Base-by-base conservation (phyloP, 2,888 invertebrate genomes). In the Synergus japonicus region DNA sequence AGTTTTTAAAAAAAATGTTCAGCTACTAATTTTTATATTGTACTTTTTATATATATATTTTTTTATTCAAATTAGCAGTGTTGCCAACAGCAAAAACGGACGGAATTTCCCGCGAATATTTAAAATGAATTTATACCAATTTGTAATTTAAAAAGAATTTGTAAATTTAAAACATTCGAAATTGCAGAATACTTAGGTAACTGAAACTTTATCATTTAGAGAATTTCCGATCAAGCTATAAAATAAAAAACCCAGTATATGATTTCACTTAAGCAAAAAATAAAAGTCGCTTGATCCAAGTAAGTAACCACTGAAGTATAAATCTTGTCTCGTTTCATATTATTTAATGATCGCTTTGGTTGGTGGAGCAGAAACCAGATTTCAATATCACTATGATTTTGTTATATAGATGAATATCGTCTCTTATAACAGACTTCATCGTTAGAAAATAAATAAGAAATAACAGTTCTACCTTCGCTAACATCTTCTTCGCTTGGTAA, bases 241-340 rank as follows among this genome's bases (percentile, higher is more conserved):
- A 2, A 15, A 2, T 49, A 49, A 15, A 13, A 0, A 54, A 54
- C n/a, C 7, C n/a, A n/a, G 54, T 60, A 18, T 12, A 9, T 22
- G 18, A 60, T 60, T 22, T 60, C 4, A 22, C 10, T 60, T 60
- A 8, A 18, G 44, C n/a, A 43, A 54, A 76, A 81, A 18, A 9
- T 79, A 3, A 29, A 29, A 29, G 29, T 29, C 29, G 29, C 29
- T 29, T 29, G 29, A 29, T 29, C 29, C 29, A 29, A 29, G 29
- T 29, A 29, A 29, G 29, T 29, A 29, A 29, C 29, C 29, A 29
- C 29, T 29, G 29, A 29, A 29, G 29, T 29, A 29, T 29, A 29
- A 81, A 81, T 80, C 80, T 83, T 81, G 79, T 81, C 83, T 79
- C 78, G 81, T 78, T 81, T 78, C 29, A 43, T 73, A 58, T 69